phyloP scores from a whole-genome alignment of 2,888 invertebrate species.

The Pheosia tremula region DNA sequence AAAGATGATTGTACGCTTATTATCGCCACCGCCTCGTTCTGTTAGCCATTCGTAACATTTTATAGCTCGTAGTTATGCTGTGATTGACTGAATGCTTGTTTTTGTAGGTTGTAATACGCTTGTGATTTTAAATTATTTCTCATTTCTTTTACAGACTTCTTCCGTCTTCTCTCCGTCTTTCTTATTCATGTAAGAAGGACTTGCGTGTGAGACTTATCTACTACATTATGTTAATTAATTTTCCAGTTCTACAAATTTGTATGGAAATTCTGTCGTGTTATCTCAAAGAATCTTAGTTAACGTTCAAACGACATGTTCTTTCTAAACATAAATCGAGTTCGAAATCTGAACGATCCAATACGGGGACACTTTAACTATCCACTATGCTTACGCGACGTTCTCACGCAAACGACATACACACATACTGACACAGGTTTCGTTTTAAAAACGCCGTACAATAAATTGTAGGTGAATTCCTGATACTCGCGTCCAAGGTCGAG shows the following conservation, averaged over 20 bases:
- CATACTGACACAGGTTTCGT: conserved; percentile 38
- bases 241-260: neutral
- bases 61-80: conserved; percentile 9
- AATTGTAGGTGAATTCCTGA: conserved; percentile 38
- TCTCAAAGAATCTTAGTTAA: neutral
- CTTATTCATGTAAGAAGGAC: neutral
- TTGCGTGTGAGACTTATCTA: neutral
- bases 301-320: neutral
- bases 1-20: conserved; percentile 15
- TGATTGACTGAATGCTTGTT: conserved; percentile 2
- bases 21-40: conserved; percentile 12
- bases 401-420: conserved; percentile 5
- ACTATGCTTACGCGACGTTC: conserved; percentile 3
- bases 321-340: neutral
- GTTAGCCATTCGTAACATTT: conserved; percentile 11
- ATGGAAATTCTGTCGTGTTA: neutral
- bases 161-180: neutral
- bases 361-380: conserved; percentile 2
- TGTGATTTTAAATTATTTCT: too few relatives aligned
- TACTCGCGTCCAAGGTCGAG: conserved; percentile 37
- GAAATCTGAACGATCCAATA: neutral
- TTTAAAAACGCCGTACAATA: conserved; percentile 39
- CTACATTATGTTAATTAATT: neutral
- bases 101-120: neutral
- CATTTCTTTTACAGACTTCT: neutral